Evolutionary conservation across 2,797 vertebrate species (phyloP).

Genomic region (Pelobates cultripes): DNA sequence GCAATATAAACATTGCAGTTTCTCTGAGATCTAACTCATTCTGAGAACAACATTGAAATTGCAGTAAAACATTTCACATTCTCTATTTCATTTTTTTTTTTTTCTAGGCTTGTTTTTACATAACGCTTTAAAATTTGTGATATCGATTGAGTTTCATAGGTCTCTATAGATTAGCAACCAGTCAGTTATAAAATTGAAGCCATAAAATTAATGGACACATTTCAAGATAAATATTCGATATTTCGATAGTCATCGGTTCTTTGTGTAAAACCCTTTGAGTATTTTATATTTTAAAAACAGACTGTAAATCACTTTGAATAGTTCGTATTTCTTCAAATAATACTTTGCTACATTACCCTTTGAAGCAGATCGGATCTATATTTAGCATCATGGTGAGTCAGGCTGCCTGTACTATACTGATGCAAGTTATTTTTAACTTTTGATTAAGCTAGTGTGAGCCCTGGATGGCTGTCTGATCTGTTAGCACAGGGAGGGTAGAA

Average conservation of each 20-base stretch:
- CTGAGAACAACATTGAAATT: no score
- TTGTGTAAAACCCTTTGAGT: neutral
- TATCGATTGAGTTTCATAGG: neutral
- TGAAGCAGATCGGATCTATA: constrained; percentile 68
- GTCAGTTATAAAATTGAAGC: neutral
- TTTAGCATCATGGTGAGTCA: constrained; percentile 78
- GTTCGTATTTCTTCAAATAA: constrained; percentile 62
- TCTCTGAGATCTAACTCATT: no score
- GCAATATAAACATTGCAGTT: no score
- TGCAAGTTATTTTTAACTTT: constrained; percentile 74
- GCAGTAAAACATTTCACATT: no score
- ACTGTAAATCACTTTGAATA: constrained; percentile 67
- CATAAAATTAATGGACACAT: neutral
- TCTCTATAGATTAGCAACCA: neutral
- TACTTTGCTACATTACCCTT: constrained; percentile 68
- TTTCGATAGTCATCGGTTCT: neutral
- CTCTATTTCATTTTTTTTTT: no score
- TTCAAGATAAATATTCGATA: neutral
- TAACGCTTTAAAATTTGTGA: no score
- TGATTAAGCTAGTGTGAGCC: constrained; percentile 73
- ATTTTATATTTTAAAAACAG: neutral
- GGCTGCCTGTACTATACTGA: constrained; percentile 71
- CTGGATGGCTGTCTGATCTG: constrained; percentile 63
- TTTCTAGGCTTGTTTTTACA: no score
- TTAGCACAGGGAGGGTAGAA: constrained; percentile 66